These are phyloP conservation scores for Hemithea aestivaria DNA, from an alignment of 2,888 invertebrate genomes.

Conservation along the genomic window DNA sequence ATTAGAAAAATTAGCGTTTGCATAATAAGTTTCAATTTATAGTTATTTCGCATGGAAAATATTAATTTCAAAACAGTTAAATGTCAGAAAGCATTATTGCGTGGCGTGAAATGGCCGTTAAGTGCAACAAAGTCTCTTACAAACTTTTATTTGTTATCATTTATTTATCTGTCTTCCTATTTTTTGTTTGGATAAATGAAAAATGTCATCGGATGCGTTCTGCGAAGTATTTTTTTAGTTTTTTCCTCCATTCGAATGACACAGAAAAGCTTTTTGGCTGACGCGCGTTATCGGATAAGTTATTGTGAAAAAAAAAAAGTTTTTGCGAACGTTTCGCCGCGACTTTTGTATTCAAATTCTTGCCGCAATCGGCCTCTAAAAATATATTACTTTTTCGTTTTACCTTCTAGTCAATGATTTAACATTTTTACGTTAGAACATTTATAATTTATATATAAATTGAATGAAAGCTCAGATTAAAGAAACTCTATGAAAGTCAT, in stretches of 20 bases:
- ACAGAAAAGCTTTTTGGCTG: conserved; percentile 76
- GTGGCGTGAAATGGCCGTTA: conserved; percentile 23
- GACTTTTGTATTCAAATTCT: conserved; percentile 63
- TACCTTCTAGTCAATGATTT: conserved; percentile 6
- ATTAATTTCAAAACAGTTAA: conserved; percentile 13
- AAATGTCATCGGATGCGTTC: conserved; percentile 63
- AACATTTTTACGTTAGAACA: neutral
- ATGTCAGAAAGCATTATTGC: neutral
- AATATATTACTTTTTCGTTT: conserved; percentile 19
- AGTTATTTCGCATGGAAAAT: conserved; percentile 1
- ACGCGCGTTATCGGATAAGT: conserved; percentile 62
- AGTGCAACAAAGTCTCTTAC: conserved; percentile 26
- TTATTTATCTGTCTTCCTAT: conserved; percentile 34
- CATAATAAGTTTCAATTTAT: neutral
- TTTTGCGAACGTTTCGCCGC: conserved; percentile 39
- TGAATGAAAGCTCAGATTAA: too few relatives aligned
- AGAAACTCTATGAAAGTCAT: too few relatives aligned
- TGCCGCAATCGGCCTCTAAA: conserved; percentile 25
- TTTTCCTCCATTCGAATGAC: conserved; percentile 52
- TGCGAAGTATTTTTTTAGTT: conserved; percentile 40
- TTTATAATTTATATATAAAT: too few relatives aligned
- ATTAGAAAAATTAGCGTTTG: neutral
- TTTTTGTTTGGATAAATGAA: conserved; percentile 56
- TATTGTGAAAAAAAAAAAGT: conserved; percentile 47
- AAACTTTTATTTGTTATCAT: conserved; percentile 34